These are phyloP conservation scores for Lipotes vexillifer DNA, from an alignment of 2,113 vertebrate genomes.

Conservation along the genomic window DNA sequence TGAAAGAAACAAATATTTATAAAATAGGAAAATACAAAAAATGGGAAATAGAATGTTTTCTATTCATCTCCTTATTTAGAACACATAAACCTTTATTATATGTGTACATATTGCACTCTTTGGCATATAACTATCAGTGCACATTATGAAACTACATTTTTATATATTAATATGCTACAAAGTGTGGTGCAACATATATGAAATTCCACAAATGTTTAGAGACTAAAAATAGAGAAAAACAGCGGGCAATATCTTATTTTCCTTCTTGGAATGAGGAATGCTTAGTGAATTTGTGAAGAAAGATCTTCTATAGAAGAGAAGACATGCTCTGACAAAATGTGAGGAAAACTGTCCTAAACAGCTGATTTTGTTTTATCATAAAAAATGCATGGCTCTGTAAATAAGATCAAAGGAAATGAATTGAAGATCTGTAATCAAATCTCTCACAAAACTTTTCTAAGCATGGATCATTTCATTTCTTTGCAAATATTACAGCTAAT, in stretches of 20 bases:
- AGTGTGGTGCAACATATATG: neutral
- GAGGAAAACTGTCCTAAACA: neutral
- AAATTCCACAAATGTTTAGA: neutral
- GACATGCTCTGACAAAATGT: neutral
- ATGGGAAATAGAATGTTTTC: neutral
- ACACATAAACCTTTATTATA: neutral
- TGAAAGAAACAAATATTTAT: neutral
- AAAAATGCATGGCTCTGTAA: neutral
- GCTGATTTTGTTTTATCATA: neutral
- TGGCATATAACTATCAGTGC: neutral
- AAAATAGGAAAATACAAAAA: neutral
- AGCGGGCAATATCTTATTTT: neutral
- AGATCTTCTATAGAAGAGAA: neutral
- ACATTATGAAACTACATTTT: neutral
- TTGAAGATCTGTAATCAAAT: neutral
- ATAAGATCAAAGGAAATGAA: neutral
- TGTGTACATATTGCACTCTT: neutral
- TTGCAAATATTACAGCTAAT: neutral
- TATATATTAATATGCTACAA: neutral
- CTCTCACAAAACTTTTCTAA: neutral
- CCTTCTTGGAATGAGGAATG: neutral
- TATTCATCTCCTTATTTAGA: neutral
- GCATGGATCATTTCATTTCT: neutral
- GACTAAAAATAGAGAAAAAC: neutral
- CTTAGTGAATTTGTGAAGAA: neutral